A percentile compares a stretch with the other conserved stretches of the same genome.
phyloP scores from a whole-genome alignment of 2,113 vertebrate species.

The Scortum barcoo region DNA sequence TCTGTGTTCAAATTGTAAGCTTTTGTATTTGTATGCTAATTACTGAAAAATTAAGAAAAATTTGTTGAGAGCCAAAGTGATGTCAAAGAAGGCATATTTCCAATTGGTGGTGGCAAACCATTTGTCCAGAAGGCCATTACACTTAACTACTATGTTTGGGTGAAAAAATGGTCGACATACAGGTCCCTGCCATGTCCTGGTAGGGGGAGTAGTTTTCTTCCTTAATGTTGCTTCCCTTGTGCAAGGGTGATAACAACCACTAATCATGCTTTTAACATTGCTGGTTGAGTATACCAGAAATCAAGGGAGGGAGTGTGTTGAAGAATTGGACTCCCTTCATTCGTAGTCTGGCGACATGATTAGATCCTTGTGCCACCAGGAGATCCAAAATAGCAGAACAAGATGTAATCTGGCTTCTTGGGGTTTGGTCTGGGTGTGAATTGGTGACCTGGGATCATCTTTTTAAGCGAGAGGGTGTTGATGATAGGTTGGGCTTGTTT shows the following conservation, averaged over 20 bases:
- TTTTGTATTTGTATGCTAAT: conserved; percentile 14
- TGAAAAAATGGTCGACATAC: conserved; percentile 21
- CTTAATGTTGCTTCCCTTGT: too few relatives aligned
- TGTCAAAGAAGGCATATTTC: conserved; percentile 32
- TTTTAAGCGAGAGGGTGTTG: background rate
- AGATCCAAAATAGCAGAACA: background rate
- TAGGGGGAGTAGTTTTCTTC: background rate
- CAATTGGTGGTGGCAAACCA: conserved; percentile 22
- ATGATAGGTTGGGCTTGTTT: background rate
- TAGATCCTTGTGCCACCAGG: background rate
- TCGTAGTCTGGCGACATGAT: conserved; percentile 9
- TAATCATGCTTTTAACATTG: conserved; percentile 27
- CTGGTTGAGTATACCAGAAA: conserved; percentile 12
- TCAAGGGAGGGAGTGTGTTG: background rate
- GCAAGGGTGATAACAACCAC: background rate
- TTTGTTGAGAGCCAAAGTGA: background rate
- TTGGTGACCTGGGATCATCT: background rate
- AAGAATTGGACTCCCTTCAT: conserved; percentile 24
- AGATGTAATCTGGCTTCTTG: background rate
- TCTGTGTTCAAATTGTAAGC: conserved; percentile 16
- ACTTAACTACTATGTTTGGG: conserved; percentile 32
- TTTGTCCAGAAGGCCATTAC: conserved; percentile 30
- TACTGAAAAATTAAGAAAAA: conserved; percentile 4
- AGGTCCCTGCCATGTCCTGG: conserved; percentile 15
- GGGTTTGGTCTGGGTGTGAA: conserved; percentile 7